These are phyloP conservation scores for Melinaea marsaeus DNA, from an alignment of 2,888 invertebrate genomes.

Conservation along the genomic window DNA sequence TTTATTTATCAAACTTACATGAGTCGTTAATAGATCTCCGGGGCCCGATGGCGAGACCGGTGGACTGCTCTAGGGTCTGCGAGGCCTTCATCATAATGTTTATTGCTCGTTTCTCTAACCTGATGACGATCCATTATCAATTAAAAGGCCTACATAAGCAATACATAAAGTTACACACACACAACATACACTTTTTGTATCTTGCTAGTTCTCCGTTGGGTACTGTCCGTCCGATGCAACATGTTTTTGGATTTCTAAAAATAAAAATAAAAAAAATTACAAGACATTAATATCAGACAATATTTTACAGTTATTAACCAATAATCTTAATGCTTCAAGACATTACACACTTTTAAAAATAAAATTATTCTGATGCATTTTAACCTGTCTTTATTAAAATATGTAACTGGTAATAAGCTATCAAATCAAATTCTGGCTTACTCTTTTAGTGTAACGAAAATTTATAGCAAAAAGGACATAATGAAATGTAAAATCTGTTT, in stretches of 20 bases:
- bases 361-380: too few relatives aligned
- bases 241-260: conserved; percentile 83
- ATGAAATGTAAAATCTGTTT: too few relatives aligned
- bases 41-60: conserved; percentile 86
- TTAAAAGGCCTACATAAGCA: neutral
- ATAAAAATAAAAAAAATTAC: conserved; percentile 25
- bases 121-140: conserved; percentile 36
- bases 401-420: neutral
- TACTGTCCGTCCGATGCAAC: conserved; percentile 85
- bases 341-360: too few relatives aligned
- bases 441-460: neutral
- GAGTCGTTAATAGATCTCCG: conserved; percentile 73
- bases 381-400: neutral
- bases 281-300: too few relatives aligned
- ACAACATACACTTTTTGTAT: conserved; percentile 92
- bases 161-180: too few relatives aligned
- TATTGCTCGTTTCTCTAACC: conserved; percentile 88
- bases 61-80: conserved; percentile 88
- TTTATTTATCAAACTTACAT: conserved; percentile 46
- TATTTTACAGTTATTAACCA: too few relatives aligned
- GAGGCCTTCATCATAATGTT: conserved; percentile 90
- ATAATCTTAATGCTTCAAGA: too few relatives aligned
- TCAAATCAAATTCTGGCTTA: neutral
- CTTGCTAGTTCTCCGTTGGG: conserved; percentile 86
- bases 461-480: too few relatives aligned